phyloP scores from a whole-genome alignment of 1,140 invertebrate species.

The Achroia grisella region DNA sequence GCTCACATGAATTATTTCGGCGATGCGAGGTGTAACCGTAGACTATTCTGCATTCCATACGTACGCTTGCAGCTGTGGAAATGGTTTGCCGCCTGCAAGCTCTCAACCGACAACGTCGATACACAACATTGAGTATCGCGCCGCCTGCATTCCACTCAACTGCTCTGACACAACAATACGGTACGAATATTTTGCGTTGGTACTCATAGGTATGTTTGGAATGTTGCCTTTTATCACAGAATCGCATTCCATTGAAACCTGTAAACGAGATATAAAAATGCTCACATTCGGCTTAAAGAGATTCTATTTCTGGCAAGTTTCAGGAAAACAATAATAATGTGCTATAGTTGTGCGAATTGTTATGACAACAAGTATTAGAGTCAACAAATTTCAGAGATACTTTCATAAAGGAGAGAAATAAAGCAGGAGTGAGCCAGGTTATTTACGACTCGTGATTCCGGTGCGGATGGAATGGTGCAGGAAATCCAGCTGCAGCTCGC shows the following conservation, averaged over 20 bases:
- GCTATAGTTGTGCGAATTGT: no score
- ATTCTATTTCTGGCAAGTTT: no score
- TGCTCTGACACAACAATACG: constrained; percentile 31
- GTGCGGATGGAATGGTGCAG: constrained; percentile 32
- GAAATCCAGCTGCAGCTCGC: constrained; percentile 26
- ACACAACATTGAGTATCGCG: constrained; percentile 29
- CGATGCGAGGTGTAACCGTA: constrained; percentile 38
- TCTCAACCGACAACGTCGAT: constrained; percentile 33
- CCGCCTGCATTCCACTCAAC: constrained; percentile 41
- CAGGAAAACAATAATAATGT: no score
- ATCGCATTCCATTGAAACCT: background rate
- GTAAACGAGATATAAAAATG: no score
- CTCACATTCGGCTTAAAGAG: no score
- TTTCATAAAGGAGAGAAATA: constrained; percentile 44
- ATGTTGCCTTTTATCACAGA: constrained; percentile 2
- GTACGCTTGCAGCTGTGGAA: constrained; percentile 33
- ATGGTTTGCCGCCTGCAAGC: constrained; percentile 42
- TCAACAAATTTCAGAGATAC: constrained; percentile 35
- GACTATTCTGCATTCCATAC: constrained; percentile 49
- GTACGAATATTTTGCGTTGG: constrained; percentile 16
- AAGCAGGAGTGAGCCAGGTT: constrained; percentile 53
- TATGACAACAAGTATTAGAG: background rate
- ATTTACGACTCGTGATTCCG: constrained; percentile 66
- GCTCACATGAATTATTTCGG: constrained; percentile 36
- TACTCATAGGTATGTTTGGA: background rate